phyloP scores from a whole-genome alignment of 2,888 invertebrate genomes.

The Lingula anatina region DNA sequence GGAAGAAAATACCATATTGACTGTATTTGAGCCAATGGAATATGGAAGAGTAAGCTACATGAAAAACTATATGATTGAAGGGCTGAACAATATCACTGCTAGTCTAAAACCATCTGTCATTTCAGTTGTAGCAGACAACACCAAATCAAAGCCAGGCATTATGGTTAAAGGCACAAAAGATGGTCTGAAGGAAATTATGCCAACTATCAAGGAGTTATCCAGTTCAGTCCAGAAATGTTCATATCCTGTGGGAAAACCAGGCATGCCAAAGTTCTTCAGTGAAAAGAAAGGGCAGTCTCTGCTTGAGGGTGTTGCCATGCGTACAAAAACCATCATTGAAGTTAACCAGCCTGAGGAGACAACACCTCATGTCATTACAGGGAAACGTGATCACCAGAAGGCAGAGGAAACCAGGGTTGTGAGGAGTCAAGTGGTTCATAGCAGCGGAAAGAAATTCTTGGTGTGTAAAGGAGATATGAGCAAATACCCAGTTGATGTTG shows the following conservation, averaged over 20 bases:
- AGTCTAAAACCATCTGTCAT: no score
- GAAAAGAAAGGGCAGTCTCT: background rate
- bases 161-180: background rate
- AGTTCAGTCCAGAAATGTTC: background rate
- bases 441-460: slow-evolving; percentile 10
- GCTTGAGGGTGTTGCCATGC: background rate
- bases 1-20: no score
- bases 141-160: no score
- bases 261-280: background rate
- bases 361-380: no score
- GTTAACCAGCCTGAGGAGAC: no score
- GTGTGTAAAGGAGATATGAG: slow-evolving; percentile 22
- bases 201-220: background rate
- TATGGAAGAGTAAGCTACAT: no score
- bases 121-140: no score
- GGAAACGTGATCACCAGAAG: background rate
- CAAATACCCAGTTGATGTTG: slow-evolving; percentile 18
- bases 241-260: background rate
- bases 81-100: no score
- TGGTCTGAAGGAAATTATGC: background rate
- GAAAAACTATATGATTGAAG: no score
- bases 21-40: no score
- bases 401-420: background rate
- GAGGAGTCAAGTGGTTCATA: slow-evolving; percentile 2
- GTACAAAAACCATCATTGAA: background rate